A percentile compares a stretch with the other conserved stretches of the same genome.
phyloP scores from a whole-genome alignment of 2,113 vertebrate species.

The Pseudolaguvia tuberculata region DNA sequence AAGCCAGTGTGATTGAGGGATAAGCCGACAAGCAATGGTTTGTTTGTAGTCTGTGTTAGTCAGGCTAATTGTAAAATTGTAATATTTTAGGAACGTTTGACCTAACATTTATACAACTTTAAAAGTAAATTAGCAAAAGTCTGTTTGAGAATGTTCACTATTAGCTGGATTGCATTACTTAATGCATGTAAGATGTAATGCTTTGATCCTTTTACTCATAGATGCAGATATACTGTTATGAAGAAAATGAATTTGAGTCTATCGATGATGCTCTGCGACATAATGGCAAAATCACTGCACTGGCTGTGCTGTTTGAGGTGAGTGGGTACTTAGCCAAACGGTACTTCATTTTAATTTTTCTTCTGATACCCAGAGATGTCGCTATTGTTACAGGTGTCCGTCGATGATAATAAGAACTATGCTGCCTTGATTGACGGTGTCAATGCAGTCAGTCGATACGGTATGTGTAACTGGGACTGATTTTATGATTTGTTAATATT shows the following conservation, averaged over 20 bases:
- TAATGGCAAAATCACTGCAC: slow-evolving; percentile 80
- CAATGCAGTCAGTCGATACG: slow-evolving; percentile 85
- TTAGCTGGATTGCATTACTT: background rate
- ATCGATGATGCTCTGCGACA: slow-evolving; percentile 81
- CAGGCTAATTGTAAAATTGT: no score
- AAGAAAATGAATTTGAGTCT: slow-evolving; percentile 74
- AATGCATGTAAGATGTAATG: background rate
- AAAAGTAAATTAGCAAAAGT: no score
- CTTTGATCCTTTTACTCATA: slow-evolving; percentile 50
- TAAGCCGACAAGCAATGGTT: no score
- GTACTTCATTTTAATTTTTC: background rate
- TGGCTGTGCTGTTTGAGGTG: slow-evolving; percentile 92
- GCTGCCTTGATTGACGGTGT: slow-evolving; percentile 78
- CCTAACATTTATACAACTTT: no score
- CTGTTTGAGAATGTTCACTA: no score
- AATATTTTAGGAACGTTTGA: no score
- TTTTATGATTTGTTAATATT: background rate
- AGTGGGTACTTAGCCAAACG: slow-evolving; percentile 69
- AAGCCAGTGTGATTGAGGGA: no score
- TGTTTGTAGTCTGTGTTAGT: no score
- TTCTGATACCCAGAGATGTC: background rate
- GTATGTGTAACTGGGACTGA: slow-evolving; percentile 67
- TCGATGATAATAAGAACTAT: slow-evolving; percentile 80
- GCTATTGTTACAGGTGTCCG: slow-evolving; percentile 71
- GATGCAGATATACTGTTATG: slow-evolving; percentile 95